Evolutionary conservation across 2,888 invertebrate genomes (phyloP), one percentile per base, ranked within the genome.

Genomic region (Cerastoderma edule): DNA sequence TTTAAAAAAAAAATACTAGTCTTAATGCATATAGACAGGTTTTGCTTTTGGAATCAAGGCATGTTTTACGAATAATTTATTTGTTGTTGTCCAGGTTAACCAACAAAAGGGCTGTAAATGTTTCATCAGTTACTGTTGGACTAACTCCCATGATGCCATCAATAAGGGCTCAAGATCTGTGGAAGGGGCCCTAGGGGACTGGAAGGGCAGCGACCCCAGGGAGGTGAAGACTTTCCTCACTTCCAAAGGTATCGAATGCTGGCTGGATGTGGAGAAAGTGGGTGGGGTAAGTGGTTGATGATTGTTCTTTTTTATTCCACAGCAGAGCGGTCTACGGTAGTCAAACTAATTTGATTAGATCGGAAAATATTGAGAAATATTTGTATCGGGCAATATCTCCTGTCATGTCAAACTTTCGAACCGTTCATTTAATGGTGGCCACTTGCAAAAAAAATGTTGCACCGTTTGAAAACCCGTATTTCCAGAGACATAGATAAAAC

Each of bases 91-190:
- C 22, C 39, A 60, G 60, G 39, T 60, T 2, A 44, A 22, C 24
- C 22, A 83, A 65, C 64, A 71, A 19, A 75, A 81, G 1, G 57
- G 64, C 39, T 85, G 86, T 24, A 78, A 83, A 24, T 86, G 86
- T 60, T 92, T 92, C 81, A 83, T 92, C 56, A 92, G 90, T 70
- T 92, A 92, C 83, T 90, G 90, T 67, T 92, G 92, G 92, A 77
- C 85, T n/a, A 92, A 92, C 77, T 92, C 92, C 27, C 82, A 84
- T 39, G 76, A 78, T 35, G 91, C 92, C 6, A 85, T 89, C 6
- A 77, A 82, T n/a, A 80, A 79, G 24, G 90, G 91, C 4, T 85
- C 89, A 0, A 77, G 83, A 33, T 44, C 63, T 4, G 79, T 78
- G 53, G 80, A 86, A 19, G 86, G 86, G 4, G 85, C 92, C 2